Evolutionary conservation across 2,888 invertebrate species (phyloP), one percentile per base, ranked within the genome.

Genomic region (Incurvaria masculella): DNA sequence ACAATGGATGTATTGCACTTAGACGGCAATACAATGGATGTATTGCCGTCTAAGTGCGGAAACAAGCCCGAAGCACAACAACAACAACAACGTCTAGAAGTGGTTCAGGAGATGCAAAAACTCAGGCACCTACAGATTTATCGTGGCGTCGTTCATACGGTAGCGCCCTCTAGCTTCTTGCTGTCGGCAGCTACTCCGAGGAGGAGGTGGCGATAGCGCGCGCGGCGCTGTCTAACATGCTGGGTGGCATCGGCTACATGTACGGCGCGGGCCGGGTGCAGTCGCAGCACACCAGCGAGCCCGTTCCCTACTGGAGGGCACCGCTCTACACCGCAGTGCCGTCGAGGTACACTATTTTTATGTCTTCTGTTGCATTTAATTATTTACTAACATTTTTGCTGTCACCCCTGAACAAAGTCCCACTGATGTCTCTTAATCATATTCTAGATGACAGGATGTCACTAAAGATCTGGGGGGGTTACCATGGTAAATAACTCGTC

Each of bases 231-330:
- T 94, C 97, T 51, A 98, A 97, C 66, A 87, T 98, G 88, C 59
- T 99, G 1, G 99, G 99, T 0, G 91, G 97, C 1, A 88, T 99
- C 50, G 98, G 99, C 0, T 98, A 97, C 66, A 99, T 98, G 74
- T 92, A 95, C 70, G 99, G 99, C 0, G 82, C 87, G 1, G 91
- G 95, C 0, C 76, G 88, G 42, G 98, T 99, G 0, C 86, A 86
- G 60, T 92, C 91, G 2, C 70, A 79, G 26, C 83, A 91, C 58
- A 94, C 91, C 0, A 83, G 84, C 53, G 89, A 89, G 51, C 93
- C 97, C 0, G 91, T 97, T 10, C 88, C 90, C 0, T 99, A 99
- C 63, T 99, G 98, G 94, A 86, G 88, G 55, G 91, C 97, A 5
- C 84, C 94, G 0, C 73, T 99, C 0, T 95, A 94, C 64, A 91